Evolutionary conservation across 2,888 invertebrate species (phyloP).

Genomic region (Eristalinus aeneus): DNA sequence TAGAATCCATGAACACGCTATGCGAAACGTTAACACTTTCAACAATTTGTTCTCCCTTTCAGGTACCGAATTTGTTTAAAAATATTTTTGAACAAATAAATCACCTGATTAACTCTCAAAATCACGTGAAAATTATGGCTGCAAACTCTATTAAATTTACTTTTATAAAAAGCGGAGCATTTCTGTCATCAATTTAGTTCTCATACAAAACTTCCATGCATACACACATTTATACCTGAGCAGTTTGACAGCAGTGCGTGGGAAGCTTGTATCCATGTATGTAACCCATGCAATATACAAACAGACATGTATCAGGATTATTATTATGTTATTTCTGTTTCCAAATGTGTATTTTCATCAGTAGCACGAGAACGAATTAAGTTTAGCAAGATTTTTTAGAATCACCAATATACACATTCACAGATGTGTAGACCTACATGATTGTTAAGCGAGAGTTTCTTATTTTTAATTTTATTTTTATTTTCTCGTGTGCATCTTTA

Average conservation of each 20-base stretch:
- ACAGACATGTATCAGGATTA: background rate
- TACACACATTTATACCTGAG: conserved; percentile 39
- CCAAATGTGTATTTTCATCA: conserved; percentile 55
- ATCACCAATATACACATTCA: conserved; percentile 54
- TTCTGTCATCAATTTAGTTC: background rate
- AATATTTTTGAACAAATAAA: background rate
- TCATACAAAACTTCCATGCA: background rate
- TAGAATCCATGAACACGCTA: background rate
- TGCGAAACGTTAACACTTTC: background rate
- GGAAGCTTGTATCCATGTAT: conserved; percentile 26
- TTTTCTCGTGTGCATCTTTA: conserved; percentile 47
- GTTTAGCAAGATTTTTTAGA: conserved; percentile 64
- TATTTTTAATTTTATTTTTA: conserved; percentile 40
- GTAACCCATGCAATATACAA: background rate
- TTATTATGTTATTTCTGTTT: conserved; percentile 24
- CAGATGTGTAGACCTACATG: conserved; percentile 20
- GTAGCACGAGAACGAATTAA: conserved; percentile 46
- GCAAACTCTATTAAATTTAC: background rate
- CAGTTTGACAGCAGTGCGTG: conserved; percentile 51
- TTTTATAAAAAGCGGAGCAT: background rate
- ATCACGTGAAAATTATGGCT: background rate
- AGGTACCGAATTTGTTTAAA: background rate
- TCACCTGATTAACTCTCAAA: background rate
- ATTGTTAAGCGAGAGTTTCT: conserved; percentile 48
- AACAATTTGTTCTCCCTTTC: background rate